These are phyloP conservation scores for Uria lomvia DNA, from an alignment of 2,113 vertebrate species.

Conservation along the genomic window DNA sequence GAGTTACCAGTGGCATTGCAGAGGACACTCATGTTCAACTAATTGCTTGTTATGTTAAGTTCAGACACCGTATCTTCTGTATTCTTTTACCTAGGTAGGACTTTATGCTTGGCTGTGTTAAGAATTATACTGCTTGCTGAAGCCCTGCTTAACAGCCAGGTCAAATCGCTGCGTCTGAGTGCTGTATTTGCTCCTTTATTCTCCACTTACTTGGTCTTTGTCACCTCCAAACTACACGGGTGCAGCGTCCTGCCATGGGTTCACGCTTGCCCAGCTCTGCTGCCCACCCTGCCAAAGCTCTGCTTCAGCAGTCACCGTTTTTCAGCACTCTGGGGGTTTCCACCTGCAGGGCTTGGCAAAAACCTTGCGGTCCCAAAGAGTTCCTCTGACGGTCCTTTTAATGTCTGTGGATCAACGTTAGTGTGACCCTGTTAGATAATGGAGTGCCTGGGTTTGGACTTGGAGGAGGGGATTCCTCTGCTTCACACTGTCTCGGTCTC, in stretches of 20 bases:
- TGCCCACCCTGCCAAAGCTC: not conserved
- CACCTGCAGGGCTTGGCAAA: not conserved
- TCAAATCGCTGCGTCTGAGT: not conserved
- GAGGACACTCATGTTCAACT: not conserved
- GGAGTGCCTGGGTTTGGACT: not conserved
- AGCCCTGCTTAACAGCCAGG: not conserved
- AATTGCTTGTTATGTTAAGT: not conserved
- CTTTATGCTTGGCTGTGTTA: not conserved
- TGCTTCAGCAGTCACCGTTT: no score
- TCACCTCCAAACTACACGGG: not conserved
- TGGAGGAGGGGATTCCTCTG: not conserved
- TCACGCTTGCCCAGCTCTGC: not conserved
- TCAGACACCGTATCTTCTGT: not conserved
- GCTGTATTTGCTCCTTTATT: not conserved
- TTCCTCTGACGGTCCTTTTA: not conserved
- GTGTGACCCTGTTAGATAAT: not conserved
- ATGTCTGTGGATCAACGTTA: not conserved
- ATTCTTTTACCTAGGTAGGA: not conserved
- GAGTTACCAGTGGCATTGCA: not conserved
- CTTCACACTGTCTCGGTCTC: not conserved
- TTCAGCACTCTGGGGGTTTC: not conserved
- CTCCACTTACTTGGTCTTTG: not conserved
- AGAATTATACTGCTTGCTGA: not conserved
- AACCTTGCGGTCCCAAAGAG: not conserved
- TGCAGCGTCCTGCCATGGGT: fast-evolving